A percentile compares a stretch with the other conserved stretches of the same genome.
Evolutionary conservation across 2,888 invertebrate species (phyloP).

Genomic region (Troglohyphantes excavatus): DNA sequence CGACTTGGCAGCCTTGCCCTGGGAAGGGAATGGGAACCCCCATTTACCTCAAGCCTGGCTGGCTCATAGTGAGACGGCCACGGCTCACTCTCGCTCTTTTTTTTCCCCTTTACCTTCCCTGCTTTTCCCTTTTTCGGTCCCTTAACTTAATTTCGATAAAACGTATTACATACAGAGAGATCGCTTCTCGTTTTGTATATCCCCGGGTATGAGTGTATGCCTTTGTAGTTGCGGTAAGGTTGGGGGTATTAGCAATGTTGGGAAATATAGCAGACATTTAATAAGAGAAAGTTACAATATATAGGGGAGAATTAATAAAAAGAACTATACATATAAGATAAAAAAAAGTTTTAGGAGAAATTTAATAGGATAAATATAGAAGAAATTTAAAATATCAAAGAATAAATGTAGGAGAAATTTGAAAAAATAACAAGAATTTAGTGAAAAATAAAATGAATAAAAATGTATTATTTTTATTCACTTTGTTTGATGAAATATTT

Average conservation of each 20-base stretch:
- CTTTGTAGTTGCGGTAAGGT: neutral
- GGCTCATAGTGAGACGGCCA: conserved; percentile 8
- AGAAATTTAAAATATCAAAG: too few species aligned
- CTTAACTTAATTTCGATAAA: conserved; percentile 71
- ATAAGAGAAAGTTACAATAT: too few species aligned
- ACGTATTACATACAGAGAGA: conserved; percentile 38
- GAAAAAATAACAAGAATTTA: too few species aligned
- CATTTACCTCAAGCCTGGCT: conserved; percentile 65
- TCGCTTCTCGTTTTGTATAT: neutral
- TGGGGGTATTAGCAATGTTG: neutral
- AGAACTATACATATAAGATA: too few species aligned
- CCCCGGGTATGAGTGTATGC: neutral
- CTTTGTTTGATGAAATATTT: too few species aligned
- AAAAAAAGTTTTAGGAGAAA: too few species aligned
- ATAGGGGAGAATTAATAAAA: too few species aligned
- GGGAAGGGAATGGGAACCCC: conserved; percentile 66
- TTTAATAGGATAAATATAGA: too few species aligned
- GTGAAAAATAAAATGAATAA: too few species aligned
- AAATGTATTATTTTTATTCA: too few species aligned
- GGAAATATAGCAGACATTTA: too few species aligned
- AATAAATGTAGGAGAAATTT: too few species aligned
- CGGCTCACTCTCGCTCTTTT: neutral
- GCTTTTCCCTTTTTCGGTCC: conserved; percentile 6
- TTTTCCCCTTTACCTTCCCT: conserved; percentile 2
- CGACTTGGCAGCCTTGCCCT: neutral